Base-by-base conservation (phyloP, 1,140 invertebrate genomes). In the Epicauta chinensis region DNA sequence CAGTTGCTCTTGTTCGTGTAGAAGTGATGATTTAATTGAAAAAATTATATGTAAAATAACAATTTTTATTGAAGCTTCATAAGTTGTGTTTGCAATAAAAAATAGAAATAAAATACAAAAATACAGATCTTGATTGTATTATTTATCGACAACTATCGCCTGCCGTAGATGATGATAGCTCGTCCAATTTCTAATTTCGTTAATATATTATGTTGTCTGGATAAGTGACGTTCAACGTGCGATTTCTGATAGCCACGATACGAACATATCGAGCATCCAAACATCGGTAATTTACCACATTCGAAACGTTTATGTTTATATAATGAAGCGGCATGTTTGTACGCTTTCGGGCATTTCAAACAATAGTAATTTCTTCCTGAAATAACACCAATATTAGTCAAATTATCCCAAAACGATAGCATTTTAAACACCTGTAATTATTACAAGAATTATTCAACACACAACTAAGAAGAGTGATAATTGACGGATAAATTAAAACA, bases 331-430 rank as follows among this genome's bases (percentile, higher is more conserved):
- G 75, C 76, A 61, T 73, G 71, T 66, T 75, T 76, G 67, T 79
- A 79, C 52, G 69, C 70, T 46, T 77, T 77, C 13, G 75, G 72
- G 64, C 80, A 82, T 53, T 74, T 74, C 48, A 72, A 73, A 67
- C 80, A 82, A 51, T 69, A 69, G 60, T 73, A 74, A 50, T 70
- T 45, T 16, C 37, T 36, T 12, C 41, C 53, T 50, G 39, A 35
- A 48, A 47, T 16, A 42, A 46, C 13, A 45, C 34, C 10, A 3
- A 16, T 10, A 51, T 43, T 16, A 43, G 42, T 38, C 36, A 16
- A 14, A 23, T 16, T 11, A 41, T 36, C n/a, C n/a, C n/a, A n/a
- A n/a, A n/a, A 46, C n/a, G 6, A 30, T 13, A 45, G 2, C 10
- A 32, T 30, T 30, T 30, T 5, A 30, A 5, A n/a, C n/a, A n/a